Evolutionary conservation across 2,888 invertebrate genomes (phyloP), one percentile per base, ranked within the genome.

Genomic region (Phania funesta): DNA sequence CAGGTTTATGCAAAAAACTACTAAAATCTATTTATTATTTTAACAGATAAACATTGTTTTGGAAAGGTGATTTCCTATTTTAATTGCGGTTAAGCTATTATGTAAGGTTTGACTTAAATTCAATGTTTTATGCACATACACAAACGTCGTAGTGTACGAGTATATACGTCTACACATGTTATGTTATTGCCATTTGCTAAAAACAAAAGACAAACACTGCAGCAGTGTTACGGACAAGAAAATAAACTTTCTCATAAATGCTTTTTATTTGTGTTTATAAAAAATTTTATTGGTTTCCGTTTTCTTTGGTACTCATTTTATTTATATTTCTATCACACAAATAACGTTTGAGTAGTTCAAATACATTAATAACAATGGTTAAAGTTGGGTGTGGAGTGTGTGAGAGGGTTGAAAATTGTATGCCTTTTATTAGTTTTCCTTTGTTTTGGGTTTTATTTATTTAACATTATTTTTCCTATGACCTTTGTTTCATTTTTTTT

Each of bases 21-120:
- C n/a, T 46, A 35, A 65, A 65, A 32, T 56, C 13, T 56, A 54
- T 44, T 54, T 54, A 54, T 24, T 38, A 46, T 65, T 41, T 50
- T n/a, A 26, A 56, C 38, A 65, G 4, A 77, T 35, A 64, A 68
- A 77, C 75, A 68, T 76, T 76, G 71, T 35, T 77, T 68, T 74
- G 74, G 74, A 82, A 70, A 74, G 77, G 32, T 77, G 74, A 82
- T 82, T 82, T 82, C 68, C 68, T 73, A 74, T 68, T 82, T 77
- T 74, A 82, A 82, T 78, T 82, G 77, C 73, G 77, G 81, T 78
- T 82, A 74, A 73, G 50, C 73, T 77, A 35, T 73, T 74, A 62
- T 73, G 65, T 62, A 60, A 54, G 77, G 8, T 56, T 80, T 62
- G 67, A 22, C 41, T n/a, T n/a, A n/a, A n/a, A n/a, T n/a, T n/a